Evolutionary conservation across 2,888 invertebrate species (phyloP).

Genomic region (Parelbella ahira): DNA sequence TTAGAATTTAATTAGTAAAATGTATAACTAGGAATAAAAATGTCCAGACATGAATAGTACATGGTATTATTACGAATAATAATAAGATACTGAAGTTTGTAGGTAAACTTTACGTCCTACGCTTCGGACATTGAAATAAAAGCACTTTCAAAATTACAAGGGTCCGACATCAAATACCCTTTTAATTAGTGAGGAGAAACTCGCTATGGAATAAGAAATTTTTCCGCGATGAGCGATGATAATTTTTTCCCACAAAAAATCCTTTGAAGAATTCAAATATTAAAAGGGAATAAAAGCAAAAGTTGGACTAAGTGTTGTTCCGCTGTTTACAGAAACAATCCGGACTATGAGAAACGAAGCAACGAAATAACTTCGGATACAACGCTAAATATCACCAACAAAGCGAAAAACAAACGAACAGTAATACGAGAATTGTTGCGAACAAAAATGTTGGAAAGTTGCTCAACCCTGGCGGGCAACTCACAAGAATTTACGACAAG

Average conservation of each 20-base stretch:
- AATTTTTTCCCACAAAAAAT: conserved; percentile 21
- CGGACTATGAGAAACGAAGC: conserved; percentile 50
- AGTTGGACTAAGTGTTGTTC: conserved; percentile 27
- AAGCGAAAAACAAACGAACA: conserved; percentile 51
- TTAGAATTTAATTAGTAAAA: too few species aligned
- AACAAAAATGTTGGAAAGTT: conserved; percentile 51
- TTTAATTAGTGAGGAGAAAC: neutral
- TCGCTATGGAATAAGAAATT: neutral
- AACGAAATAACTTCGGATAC: conserved; percentile 55
- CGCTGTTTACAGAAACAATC: conserved; percentile 56
- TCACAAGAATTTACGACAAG: conserved; percentile 45
- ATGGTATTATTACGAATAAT: too few species aligned
- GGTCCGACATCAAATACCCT: neutral
- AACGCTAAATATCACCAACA: conserved; percentile 56
- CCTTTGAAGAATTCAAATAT: conserved; percentile 29
- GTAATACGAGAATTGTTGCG: conserved; percentile 47
- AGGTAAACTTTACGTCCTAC: too few species aligned
- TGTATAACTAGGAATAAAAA: too few species aligned
- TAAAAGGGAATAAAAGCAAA: conserved; percentile 28
- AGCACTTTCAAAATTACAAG: neutral
- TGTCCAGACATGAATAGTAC: too few species aligned
- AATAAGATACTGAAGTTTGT: too few species aligned
- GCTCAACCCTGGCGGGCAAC: conserved; percentile 32
- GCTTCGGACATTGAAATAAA: neutral
- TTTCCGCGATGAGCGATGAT: conserved; percentile 6